Evolutionary conservation across 1,140 invertebrate genomes (phyloP).

Genomic region (Halictus rubicundus): DNA sequence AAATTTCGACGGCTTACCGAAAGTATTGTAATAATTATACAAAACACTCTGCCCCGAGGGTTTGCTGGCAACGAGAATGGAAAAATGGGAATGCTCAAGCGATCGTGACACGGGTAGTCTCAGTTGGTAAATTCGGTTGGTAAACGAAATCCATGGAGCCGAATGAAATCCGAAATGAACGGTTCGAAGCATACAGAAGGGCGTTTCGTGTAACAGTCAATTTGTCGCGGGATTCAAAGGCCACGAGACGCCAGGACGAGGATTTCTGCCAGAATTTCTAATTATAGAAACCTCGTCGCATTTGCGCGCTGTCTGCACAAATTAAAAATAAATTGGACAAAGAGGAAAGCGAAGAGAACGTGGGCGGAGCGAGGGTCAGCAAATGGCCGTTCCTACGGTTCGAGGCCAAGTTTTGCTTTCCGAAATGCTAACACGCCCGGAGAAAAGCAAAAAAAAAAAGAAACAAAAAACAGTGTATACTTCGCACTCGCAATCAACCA

Average conservation of each 20-base stretch:
- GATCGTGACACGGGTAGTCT: too few species aligned
- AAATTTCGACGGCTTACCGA: too few species aligned
- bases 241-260: conserved; percentile 27
- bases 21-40: too few species aligned
- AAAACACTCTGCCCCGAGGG: too few species aligned
- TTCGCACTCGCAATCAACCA: not conserved
- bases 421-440: not conserved
- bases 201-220: conserved; percentile 36
- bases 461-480: not conserved
- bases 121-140: too few species aligned
- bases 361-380: conserved; percentile 1
- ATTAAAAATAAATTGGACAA: conserved; percentile 74
- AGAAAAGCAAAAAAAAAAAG: too few species aligned
- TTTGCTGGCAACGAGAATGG: too few species aligned
- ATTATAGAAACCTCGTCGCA: conserved; percentile 68
- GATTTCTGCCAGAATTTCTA: conserved; percentile 64
- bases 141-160: conserved; percentile 19
- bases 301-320: conserved; percentile 68
- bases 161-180: not conserved
- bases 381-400: not conserved
- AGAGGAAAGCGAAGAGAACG: conserved; percentile 16
- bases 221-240: conserved; percentile 34
- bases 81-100: too few species aligned
- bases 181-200: not conserved
- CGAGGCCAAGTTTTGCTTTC: not conserved